Base-by-base conservation (phyloP, 2,797 vertebrate species). In the Cossypha dichroa region DNA sequence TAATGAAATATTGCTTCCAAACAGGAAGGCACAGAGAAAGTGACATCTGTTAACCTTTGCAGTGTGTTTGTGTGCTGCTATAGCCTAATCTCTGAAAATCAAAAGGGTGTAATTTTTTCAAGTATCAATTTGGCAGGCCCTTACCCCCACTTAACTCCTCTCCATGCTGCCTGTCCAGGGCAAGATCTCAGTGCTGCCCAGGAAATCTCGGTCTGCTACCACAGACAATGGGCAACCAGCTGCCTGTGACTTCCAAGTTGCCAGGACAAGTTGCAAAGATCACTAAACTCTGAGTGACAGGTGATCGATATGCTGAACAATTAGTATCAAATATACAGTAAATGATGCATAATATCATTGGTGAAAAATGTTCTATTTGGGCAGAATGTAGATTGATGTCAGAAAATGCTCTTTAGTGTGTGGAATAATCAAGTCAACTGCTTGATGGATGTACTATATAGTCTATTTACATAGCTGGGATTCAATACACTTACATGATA, bases 401-500 rank as follows among this genome's bases (percentile, higher is more conserved):
- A 97, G 94, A 96, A 97, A 98, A 97, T 85, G 93, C 96, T 97
- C 93, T 96, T 98, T 96, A 97, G 96, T 81, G 95, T 97, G 94
- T 95, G 96, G 96, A 97, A 97, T 97, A 98, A 98, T 97, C 96
- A 95, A 97, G 97, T 97, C 96, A 98, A 97, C 97, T 93, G 92
- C 94, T 96, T 97, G 97, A 98, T 98, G 97, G 97, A 98, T 98
- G 97, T 96, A 97, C 97, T 97, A 86, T 86, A 93, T 92, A 95
- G 95, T 97, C 96, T 88, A 98, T 98, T 97, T 98, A 96, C 98
- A 98, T 98, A 98, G 96, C 92, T 97, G 82, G 93, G 96, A 97
- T 97, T 97, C 97, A 96, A 97, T 97, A 97, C 96, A 95, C 97
- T 98, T 98, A 98, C 93, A 98, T 86, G 92, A 97, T 97, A 97